A percentile compares a stretch with the other conserved stretches of the same genome.
Conservation (phyloP, 2,113 vertebrate species). For the Callospermophilus lateralis region DNA sequence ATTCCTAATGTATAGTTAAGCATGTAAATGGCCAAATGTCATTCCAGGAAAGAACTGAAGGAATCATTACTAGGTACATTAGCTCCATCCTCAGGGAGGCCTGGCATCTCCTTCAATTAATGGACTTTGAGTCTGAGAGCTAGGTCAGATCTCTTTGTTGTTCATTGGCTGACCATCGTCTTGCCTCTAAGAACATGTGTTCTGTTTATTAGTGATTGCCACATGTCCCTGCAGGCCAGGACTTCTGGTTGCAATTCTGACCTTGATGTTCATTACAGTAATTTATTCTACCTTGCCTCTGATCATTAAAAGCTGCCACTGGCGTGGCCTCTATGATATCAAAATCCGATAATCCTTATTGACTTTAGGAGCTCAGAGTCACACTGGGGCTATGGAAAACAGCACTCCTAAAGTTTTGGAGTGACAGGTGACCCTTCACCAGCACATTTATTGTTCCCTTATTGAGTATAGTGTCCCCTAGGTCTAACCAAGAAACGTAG, state of each 20-base stretch:
- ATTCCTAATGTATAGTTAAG: neutral
- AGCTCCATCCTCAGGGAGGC: neutral
- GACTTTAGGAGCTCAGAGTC: neutral
- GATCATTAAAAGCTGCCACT: neutral
- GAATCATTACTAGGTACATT: neutral
- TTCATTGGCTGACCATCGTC: neutral
- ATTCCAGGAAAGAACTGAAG: neutral
- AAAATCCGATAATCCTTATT: neutral
- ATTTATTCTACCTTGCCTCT: neutral
- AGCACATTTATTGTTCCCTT: neutral
- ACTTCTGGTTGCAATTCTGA: neutral
- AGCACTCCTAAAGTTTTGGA: neutral
- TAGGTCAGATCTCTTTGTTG: neutral
- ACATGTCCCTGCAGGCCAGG: neutral
- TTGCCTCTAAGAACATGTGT: constrained; percentile 8
- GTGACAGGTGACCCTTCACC: neutral
- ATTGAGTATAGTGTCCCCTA: neutral
- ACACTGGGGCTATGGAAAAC: neutral
- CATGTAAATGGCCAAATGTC: neutral
- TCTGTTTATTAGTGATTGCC: neutral
- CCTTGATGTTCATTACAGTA: neutral
- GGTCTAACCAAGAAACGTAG: neutral
- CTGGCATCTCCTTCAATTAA: neutral
- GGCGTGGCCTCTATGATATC: neutral
- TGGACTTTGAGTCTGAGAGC: neutral